Conservation (phyloP, 2,888 invertebrate species). For the Nectonema munidae region DNA sequence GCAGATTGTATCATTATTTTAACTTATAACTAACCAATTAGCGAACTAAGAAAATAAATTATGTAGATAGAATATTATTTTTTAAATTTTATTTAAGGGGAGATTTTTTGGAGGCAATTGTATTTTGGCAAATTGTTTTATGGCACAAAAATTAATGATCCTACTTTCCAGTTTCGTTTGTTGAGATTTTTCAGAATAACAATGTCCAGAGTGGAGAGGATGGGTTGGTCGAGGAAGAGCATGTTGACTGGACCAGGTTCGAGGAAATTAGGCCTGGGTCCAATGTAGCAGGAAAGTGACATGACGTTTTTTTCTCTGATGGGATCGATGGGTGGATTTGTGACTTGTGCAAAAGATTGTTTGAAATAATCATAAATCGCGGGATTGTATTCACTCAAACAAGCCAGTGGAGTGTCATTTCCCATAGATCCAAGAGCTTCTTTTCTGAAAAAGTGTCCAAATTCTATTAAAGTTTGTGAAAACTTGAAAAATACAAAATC, state of each 20-base stretch:
- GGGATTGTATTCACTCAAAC: slow-evolving; percentile 72
- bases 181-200: slow-evolving; percentile 48
- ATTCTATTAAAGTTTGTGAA: neutral
- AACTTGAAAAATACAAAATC: neutral
- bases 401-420: slow-evolving; percentile 84
- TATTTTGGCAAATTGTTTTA: too few species aligned
- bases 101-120: too few species aligned
- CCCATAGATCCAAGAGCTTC: slow-evolving; percentile 98
- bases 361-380: slow-evolving; percentile 86
- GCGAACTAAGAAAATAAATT: too few species aligned
- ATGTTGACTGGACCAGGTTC: slow-evolving; percentile 45
- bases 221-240: slow-evolving; percentile 64
- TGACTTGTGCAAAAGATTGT: slow-evolving; percentile 57
- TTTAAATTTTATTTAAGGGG: too few species aligned
- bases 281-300: slow-evolving; percentile 81
- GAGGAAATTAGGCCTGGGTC: slow-evolving; percentile 71
- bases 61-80: too few species aligned
- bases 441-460: slow-evolving; percentile 36
- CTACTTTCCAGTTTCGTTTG: slow-evolving; percentile 49
- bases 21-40: too few species aligned
- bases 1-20: too few species aligned
- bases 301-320: slow-evolving; percentile 94
- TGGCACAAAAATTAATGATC: slow-evolving; percentile 14
- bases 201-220: slow-evolving; percentile 57
- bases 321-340: slow-evolving; percentile 96